Percentiles rank a stretch among this genome's conserved stretches.
phyloP scores from a whole-genome alignment of 2,797 vertebrate genomes.

The Channallabes apus region DNA sequence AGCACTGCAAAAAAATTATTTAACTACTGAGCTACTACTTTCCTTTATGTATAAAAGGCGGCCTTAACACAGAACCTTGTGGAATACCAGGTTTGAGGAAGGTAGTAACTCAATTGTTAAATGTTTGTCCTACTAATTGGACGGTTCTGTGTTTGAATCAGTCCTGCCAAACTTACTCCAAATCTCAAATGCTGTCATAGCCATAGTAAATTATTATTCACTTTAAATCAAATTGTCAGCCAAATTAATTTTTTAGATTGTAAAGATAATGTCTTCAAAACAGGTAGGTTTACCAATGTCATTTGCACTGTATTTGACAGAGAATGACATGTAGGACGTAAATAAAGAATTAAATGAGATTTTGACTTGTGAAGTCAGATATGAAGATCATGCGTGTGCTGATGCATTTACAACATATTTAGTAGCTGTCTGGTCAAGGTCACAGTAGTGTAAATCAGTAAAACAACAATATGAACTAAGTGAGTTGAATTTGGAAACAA shows the following conservation, averaged over 20 bases:
- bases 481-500: not conserved
- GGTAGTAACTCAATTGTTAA: not conserved
- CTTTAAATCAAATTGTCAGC: not conserved
- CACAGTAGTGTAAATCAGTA: not conserved
- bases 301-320: not conserved
- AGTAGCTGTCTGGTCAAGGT: not conserved
- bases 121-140: not conserved
- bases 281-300: not conserved
- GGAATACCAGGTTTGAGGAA: not conserved
- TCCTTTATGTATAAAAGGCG: not conserved
- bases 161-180: not conserved
- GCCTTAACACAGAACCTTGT: not conserved
- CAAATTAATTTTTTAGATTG: not conserved
- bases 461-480: not conserved
- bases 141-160: not conserved
- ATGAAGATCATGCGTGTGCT: not conserved
- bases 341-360: not conserved
- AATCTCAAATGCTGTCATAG: not conserved
- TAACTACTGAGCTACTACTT: not conserved
- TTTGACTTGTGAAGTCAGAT: not conserved
- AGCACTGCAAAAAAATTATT: not conserved
- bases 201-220: not conserved
- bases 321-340: not conserved
- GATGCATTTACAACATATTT: not conserved
- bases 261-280: not conserved